Conservation (phyloP, 2,797 vertebrate genomes). For the Bovichtus diacanthus region DNA sequence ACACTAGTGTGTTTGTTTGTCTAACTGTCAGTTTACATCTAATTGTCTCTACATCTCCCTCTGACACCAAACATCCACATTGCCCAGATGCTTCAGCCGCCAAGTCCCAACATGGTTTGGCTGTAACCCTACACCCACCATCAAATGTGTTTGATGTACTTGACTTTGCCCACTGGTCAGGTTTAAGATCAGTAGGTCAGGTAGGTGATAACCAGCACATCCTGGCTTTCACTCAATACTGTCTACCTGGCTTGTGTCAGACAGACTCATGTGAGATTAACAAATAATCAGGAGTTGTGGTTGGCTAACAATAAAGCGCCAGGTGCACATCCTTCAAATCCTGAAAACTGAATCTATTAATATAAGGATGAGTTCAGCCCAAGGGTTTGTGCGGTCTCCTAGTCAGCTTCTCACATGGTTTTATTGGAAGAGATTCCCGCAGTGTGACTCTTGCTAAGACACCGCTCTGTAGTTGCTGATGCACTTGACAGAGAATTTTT, state of each 20-base stretch:
- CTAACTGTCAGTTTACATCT: constrained; percentile 35
- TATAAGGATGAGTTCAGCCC: constrained; percentile 74
- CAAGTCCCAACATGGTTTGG: constrained; percentile 50
- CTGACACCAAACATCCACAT: constrained; percentile 54
- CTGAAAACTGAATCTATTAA: constrained; percentile 73
- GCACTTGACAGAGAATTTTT: constrained; percentile 6
- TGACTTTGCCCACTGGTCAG: not conserved
- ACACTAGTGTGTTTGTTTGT: constrained; percentile 54
- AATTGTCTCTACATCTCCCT: constrained; percentile 55
- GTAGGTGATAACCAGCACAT: constrained; percentile 26
- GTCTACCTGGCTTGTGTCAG: constrained; percentile 22
- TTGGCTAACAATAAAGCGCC: constrained; percentile 44
- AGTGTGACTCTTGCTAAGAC: constrained; percentile 47
- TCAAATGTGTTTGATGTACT: constrained; percentile 23
- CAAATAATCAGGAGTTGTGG: constrained; percentile 61
- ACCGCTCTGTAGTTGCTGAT: constrained; percentile 21
- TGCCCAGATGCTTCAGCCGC: constrained; percentile 32
- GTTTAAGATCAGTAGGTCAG: constrained; percentile 39
- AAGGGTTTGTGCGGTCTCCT: constrained; percentile 48
- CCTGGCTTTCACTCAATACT: constrained; percentile 9
- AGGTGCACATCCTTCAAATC: constrained; percentile 52
- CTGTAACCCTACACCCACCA: constrained; percentile 55
- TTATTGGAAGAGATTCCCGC: constrained; percentile 41
- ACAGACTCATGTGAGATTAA: constrained; percentile 46
- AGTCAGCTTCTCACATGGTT: constrained; percentile 68